Percentiles rank a stretch among this genome's conserved stretches.
Conservation (phyloP, 1,140 invertebrate species). For the Aethina tumida region DNA sequence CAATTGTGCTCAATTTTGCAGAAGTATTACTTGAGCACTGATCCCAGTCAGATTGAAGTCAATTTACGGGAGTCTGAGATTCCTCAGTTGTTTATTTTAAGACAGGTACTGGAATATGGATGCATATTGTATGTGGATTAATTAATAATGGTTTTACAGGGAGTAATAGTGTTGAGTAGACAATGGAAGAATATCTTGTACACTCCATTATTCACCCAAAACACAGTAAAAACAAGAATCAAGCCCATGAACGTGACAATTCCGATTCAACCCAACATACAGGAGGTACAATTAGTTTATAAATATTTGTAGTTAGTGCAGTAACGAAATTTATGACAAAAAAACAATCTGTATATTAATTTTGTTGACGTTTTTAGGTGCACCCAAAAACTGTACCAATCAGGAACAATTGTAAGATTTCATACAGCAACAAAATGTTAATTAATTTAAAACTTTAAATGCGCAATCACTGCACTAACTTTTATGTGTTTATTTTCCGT, state of each 20-base stretch:
- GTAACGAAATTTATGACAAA: not conserved
- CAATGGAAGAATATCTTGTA: constrained; percentile 97
- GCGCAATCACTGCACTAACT: not conserved
- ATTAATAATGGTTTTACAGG: constrained; percentile 42
- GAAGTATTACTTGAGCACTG: constrained; percentile 70
- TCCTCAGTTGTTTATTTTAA: constrained; percentile 78
- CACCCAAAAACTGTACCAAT: constrained; percentile 14
- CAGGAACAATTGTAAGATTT: constrained; percentile 13
- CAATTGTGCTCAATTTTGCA: constrained; percentile 84
- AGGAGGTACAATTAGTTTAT: constrained; percentile 57
- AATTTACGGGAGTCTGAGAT: constrained; percentile 76
- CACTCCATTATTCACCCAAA: constrained; percentile 82
- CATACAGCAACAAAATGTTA: constrained; percentile 15
- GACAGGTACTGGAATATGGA: constrained; percentile 47
- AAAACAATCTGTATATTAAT: constrained; percentile 6
- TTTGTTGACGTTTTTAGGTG: constrained; percentile 15
- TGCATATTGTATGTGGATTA: not conserved
- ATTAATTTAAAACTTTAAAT: constrained; percentile 4
- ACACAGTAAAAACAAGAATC: constrained; percentile 77
- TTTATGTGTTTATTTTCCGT: constrained; percentile 3
- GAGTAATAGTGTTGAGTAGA: constrained; percentile 82
- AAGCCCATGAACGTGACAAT: constrained; percentile 83
- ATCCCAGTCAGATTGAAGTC: constrained; percentile 64
- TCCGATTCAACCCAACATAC: constrained; percentile 69
- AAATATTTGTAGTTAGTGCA: not conserved